Base-by-base conservation (phyloP, 2,113 vertebrate species). In the Pomatostomus ruficeps region DNA sequence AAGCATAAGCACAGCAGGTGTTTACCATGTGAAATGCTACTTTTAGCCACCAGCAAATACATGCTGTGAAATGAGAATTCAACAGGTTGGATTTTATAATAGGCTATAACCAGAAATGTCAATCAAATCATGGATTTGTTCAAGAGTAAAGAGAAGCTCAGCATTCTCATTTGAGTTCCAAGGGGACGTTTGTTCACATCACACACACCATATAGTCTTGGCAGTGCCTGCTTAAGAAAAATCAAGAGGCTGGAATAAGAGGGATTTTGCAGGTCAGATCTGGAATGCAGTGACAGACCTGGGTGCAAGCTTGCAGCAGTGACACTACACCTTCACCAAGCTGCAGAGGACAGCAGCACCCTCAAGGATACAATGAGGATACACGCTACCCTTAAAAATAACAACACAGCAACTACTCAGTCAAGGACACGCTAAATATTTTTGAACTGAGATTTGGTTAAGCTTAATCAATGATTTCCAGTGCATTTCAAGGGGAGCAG, bases 81-180 rank as follows among this genome's bases (percentile, higher is more conserved):
- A 89, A 75, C 91, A 83, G 63, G 75, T n/a, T 83, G 57, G 72
- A 40, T 85, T 90, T 80, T 88, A 59, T 91, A 96, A 95, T 83
- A 90, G 94, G 22, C 76, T 95, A 67, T 97, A 94, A 95, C 72
- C 92, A 97, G 68, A 93, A 84, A 67, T 21, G 42, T 91, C 95
- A 96, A 90, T 96, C 96, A 96, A 88, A 96, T 91, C 4, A 73
- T 58, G 43, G 67, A 73, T 80, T 88, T 88, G 59, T 35, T 96
- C 85, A 90, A 83, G 75, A 92, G 90, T 84, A 65, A 95, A 92
- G 58, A 85, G 63, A 91, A 91, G 89, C 93, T 94, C 90, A 93
- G 79, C 7, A 10, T 67, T 84, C 88, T 86, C 85, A 59, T 84
- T 40, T 22, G 77, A 82, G 57, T 72, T 94, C 88, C 79, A 94